A percentile compares a stretch with the other conserved stretches of the same genome.
phyloP scores from a whole-genome alignment of 2,888 invertebrate species.

The Eupithecia centaureata region DNA sequence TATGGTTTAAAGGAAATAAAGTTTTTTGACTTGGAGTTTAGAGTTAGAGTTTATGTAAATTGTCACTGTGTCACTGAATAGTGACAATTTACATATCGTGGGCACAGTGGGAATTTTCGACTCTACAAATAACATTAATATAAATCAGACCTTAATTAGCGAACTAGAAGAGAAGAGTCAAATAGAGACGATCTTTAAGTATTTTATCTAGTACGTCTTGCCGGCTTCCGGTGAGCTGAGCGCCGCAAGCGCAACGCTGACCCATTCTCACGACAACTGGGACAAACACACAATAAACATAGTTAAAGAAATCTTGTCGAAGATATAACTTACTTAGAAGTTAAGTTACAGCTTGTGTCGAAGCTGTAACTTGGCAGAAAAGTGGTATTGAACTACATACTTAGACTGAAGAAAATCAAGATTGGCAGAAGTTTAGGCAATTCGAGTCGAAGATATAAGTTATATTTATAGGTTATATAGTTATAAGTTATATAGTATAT shows the following conservation, averaged over 20 bases:
- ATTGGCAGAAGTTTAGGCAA: too few species aligned
- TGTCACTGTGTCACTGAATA: too few species aligned
- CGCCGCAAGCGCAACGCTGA: slow-evolving; percentile 55
- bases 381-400: background rate
- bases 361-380: background rate
- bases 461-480: too few species aligned
- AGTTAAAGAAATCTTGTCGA: background rate
- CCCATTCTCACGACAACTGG: slow-evolving; percentile 63
- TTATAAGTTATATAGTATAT: too few species aligned
- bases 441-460: too few species aligned
- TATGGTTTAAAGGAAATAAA: too few species aligned
- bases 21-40: too few species aligned
- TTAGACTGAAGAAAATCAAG: background rate
- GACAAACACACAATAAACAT: slow-evolving; percentile 18
- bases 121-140: background rate
- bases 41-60: too few species aligned
- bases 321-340: background rate
- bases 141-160: background rate
- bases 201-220: slow-evolving; percentile 60
- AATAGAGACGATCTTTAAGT: slow-evolving; percentile 12
- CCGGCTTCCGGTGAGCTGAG: slow-evolving; percentile 59
- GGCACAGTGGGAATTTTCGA: too few species aligned
- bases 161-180: background rate
- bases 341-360: background rate
- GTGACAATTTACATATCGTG: too few species aligned